Conservation (phyloP, 2,113 vertebrate species). For the Candoia aspera region DNA sequence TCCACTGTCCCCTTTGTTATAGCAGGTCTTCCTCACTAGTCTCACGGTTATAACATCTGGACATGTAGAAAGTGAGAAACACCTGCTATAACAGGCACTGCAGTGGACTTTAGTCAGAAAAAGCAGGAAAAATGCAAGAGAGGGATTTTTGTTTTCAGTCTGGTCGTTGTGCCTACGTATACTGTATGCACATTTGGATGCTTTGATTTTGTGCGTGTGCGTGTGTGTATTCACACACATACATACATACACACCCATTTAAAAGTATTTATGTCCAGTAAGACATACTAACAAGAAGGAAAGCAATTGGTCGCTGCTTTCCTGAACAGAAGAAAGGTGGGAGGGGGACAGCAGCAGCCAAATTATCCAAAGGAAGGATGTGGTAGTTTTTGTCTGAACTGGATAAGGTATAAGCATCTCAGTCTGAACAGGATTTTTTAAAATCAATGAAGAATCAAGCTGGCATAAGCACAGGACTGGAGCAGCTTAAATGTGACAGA, state of each 20-base stretch:
- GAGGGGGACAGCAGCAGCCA: background rate
- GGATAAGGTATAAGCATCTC: background rate
- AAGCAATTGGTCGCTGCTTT: background rate
- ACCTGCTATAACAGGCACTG: background rate
- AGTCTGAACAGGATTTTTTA: background rate
- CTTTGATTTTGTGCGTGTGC: background rate
- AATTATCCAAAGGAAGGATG: background rate
- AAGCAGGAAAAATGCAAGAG: background rate
- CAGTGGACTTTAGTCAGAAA: background rate
- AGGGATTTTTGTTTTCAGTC: background rate
- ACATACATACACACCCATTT: background rate
- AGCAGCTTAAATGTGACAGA: background rate
- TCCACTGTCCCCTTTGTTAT: background rate
- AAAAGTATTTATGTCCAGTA: background rate
- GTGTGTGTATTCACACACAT: no score
- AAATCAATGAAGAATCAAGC: background rate
- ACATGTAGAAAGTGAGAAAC: background rate
- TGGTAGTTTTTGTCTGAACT: background rate
- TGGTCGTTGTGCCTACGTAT: background rate
- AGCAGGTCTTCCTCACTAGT: background rate
- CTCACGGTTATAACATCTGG: background rate
- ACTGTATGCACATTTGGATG: background rate
- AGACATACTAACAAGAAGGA: background rate
- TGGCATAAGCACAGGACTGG: background rate
- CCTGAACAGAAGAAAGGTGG: background rate